Base-by-base conservation (phyloP, 1,140 invertebrate genomes). In the Musca vetustissima region DNA sequence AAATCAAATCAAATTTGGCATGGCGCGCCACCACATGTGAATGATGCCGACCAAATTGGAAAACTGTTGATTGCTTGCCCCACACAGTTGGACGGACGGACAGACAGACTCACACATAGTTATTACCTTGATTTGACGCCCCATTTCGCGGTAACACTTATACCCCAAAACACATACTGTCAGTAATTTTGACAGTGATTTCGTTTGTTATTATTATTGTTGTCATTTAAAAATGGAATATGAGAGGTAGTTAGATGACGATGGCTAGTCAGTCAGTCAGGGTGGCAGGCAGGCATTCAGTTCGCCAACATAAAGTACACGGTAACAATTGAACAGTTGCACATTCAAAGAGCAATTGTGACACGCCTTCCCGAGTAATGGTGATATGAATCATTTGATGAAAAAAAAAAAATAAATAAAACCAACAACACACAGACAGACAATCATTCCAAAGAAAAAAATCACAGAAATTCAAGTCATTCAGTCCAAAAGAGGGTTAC, bases 311-410 rank as follows among this genome's bases (percentile, higher is more conserved):
- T n/a, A 57, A 57, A 57, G 24, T 57, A 24, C 53, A 57, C 24
- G 22, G 32, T 59, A 32, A 59, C 32, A 28, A 59, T 32, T 24
- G 24, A 55, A 55, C 55, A 59, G 55, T 59, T 59, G 55, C 55
- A 59, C 25, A 32, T 55, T 59, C 21, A 55, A 55, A 24, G 13
- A 64, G 32, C 14, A 64, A 11, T 65, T 50, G 15, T 59, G 64
- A 65, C 64, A 65, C 64, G 64, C 64, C 64, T 50, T 48, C 64
- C 28, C 47, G 21, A 19, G 64, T 36, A 48, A 48, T 47, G 28
- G 28, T 48, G 64, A 65, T 65, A 65, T 65, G 64, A 65, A 65
- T 65, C 64, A 65, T 50, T 47, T 65, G 14, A 59, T 11, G 48
- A 14, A 7, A 49, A 49, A 49, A 59, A 17, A 32, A 55, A 55